These are phyloP conservation scores for Macaria notata DNA, from an alignment of 2,888 invertebrate genomes.

Conservation along the genomic window DNA sequence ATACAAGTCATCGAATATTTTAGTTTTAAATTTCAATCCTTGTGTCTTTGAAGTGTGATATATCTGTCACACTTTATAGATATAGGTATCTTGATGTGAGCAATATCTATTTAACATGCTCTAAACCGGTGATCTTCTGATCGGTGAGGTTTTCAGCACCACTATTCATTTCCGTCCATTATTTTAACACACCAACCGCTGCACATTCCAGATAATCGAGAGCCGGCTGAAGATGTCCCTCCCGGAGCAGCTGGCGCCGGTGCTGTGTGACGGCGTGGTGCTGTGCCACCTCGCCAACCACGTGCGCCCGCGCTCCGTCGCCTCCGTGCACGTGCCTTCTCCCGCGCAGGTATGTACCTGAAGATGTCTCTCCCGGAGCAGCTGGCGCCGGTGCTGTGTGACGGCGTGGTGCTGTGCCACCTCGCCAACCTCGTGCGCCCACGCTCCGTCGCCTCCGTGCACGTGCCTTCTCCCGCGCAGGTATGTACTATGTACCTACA, in stretches of 20 bases:
- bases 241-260: slow-evolving; percentile 92
- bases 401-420: slow-evolving; percentile 97
- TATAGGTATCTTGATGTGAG: no score
- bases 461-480: slow-evolving; percentile 96
- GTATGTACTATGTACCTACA: slow-evolving; percentile 59
- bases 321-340: slow-evolving; percentile 97
- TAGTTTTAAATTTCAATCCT: no score
- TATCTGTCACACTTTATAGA: no score
- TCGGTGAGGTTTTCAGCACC: no score
- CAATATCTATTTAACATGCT: no score
- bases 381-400: slow-evolving; percentile 91
- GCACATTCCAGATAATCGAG: slow-evolving; percentile 89
- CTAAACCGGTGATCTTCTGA: no score
- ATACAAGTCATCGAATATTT: no score
- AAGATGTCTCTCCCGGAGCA: slow-evolving; percentile 95
- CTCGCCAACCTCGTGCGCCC: slow-evolving; percentile 96
- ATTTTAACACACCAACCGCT: no score
- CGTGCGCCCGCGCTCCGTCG: slow-evolving; percentile 94
- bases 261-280: slow-evolving; percentile 95
- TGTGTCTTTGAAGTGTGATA: no score
- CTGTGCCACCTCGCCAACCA: slow-evolving; percentile 97
- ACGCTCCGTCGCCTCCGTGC: slow-evolving; percentile 95
- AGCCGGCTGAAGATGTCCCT: slow-evolving; percentile 93
- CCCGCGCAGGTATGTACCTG: slow-evolving; percentile 90
- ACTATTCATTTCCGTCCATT: no score